These are phyloP conservation scores for Norana najaformis DNA, from an alignment of 2,888 invertebrate species.

Conservation along the genomic window DNA sequence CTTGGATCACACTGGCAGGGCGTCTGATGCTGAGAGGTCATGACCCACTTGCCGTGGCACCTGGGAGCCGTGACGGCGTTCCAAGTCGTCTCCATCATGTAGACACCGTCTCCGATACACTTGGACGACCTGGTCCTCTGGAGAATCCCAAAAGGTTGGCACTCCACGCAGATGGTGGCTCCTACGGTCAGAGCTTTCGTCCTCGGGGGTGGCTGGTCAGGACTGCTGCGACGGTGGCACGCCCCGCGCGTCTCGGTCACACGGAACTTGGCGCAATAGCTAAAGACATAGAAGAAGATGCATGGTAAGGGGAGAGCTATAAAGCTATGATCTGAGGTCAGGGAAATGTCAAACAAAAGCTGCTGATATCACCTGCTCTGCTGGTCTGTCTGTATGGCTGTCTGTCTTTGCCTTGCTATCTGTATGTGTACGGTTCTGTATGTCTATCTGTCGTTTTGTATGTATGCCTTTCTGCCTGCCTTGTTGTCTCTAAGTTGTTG, in stretches of 20 bases:
- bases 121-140: constrained; percentile 73
- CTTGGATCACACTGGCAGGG: constrained; percentile 26
- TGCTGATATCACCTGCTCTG: too few relatives aligned
- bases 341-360: too few relatives aligned
- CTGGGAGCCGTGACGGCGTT: constrained; percentile 82
- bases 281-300: constrained; percentile 63
- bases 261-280: constrained; percentile 84
- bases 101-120: constrained; percentile 82
- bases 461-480: too few relatives aligned
- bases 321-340: too few relatives aligned
- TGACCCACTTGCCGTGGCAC: constrained; percentile 85
- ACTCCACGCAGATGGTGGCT: constrained; percentile 77
- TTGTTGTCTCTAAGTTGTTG: too few relatives aligned
- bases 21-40: constrained; percentile 54
- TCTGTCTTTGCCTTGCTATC: too few relatives aligned
- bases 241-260: constrained; percentile 66
- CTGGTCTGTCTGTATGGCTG: too few relatives aligned
- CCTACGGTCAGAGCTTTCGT: constrained; percentile 63
- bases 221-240: constrained; percentile 36
- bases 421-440: too few relatives aligned
- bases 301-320: not conserved
- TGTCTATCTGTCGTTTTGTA: not conserved
- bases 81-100: constrained; percentile 77
- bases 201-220: constrained; percentile 43
- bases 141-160: constrained; percentile 77